Conservation (phyloP, 92 coral and sea anemone genomes). For the Palythoa grandis region DNA sequence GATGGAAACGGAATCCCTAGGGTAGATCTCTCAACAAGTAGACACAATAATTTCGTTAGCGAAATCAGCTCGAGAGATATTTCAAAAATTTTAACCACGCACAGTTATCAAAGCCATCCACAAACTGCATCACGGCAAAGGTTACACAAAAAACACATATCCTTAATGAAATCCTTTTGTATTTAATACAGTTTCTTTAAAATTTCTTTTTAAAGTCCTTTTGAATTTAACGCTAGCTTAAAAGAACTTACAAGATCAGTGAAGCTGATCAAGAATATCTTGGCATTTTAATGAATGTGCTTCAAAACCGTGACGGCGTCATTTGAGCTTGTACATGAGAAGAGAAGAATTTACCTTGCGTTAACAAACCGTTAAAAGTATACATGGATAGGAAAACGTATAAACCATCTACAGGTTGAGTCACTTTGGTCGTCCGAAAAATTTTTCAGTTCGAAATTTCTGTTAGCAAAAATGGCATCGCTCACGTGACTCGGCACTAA, state of each 20-base stretch:
- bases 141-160: neutral
- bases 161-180: neutral
- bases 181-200: no score
- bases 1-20: no score
- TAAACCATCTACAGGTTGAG: neutral
- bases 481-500: slow-evolving; percentile 9
- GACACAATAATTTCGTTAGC: no score
- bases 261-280: neutral
- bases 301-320: slow-evolving; percentile 13
- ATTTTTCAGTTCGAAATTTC: neutral
- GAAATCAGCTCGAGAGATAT: no score
- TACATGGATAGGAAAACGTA: neutral
- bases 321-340: slow-evolving; percentile 11
- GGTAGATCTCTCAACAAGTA: no score
- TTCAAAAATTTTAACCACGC: no score
- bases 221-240: no score
- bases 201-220: neutral
- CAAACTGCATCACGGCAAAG: neutral
- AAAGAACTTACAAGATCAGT: neutral
- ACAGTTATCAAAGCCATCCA: neutral
- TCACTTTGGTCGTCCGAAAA: neutral
- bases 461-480: neutral
- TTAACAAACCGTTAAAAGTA: neutral
- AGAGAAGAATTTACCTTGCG: neutral
- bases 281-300: neutral